phyloP scores from a whole-genome alignment of 2,888 invertebrate genomes.

The Drosophila rellima region DNA sequence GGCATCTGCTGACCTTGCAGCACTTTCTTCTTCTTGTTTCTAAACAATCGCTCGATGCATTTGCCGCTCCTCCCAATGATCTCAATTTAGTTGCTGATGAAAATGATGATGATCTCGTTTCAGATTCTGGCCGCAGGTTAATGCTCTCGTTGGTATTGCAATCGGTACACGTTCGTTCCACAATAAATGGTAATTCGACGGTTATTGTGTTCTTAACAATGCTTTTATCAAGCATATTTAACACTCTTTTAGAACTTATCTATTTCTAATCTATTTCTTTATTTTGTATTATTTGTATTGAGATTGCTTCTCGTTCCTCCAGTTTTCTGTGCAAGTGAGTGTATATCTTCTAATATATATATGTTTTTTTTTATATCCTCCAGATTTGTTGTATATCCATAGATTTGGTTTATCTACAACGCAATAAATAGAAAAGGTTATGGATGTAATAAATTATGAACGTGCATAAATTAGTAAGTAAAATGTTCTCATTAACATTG shows the following conservation, averaged over 20 bases:
- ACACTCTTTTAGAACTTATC: constrained; percentile 14
- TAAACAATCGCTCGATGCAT: constrained; percentile 1
- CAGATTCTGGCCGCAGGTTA: constrained; percentile 28
- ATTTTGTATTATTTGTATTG: constrained; percentile 1
- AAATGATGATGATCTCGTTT: not conserved
- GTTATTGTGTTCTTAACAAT: constrained; percentile 42
- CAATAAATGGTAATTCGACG: constrained; percentile 58
- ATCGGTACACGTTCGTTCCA: constrained; percentile 57
- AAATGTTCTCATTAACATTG: not conserved
- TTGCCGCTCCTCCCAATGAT: not conserved
- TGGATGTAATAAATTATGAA: not conserved
- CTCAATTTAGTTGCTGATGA: constrained; percentile 12
- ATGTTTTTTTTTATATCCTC: constrained; percentile 20
- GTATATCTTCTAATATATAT: constrained; percentile 1
- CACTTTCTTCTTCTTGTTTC: not conserved
- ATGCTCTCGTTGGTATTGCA: constrained; percentile 41
- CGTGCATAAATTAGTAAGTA: constrained; percentile 6
- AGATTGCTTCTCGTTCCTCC: constrained; percentile 9
- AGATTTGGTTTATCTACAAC: constrained; percentile 43
- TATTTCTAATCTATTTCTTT: constrained; percentile 1
- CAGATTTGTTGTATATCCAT: constrained; percentile 29
- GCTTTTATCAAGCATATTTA: constrained; percentile 67
- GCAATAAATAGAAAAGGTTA: constrained; percentile 8
- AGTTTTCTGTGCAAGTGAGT: not conserved
- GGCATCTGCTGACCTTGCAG: constrained; percentile 33